Evolutionary conservation across 2,888 invertebrate genomes (phyloP).

Genomic region (Laspeyria flexula): DNA sequence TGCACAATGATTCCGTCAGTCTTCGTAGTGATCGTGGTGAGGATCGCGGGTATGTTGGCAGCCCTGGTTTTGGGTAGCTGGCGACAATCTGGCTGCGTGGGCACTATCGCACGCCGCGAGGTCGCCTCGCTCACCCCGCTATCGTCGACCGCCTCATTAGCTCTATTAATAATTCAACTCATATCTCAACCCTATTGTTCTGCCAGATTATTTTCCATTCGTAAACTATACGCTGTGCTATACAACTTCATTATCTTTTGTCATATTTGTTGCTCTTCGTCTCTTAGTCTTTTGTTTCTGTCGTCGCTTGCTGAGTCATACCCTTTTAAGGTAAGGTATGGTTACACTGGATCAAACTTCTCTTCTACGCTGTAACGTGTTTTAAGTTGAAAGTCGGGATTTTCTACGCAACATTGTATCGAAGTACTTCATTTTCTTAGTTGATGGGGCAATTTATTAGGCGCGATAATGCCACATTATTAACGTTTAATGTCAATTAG

Average conservation of each 20-base stretch:
- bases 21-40: not conserved
- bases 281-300: not conserved
- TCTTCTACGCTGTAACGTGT: not conserved
- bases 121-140: conserved; percentile 80
- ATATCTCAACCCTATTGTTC: conserved; percentile 77
- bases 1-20: not conserved
- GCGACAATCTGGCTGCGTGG: conserved; percentile 86
- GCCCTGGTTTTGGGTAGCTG: conserved; percentile 64
- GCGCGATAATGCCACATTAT: not conserved
- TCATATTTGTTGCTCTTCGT: conserved; percentile 36
- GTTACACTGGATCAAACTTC: not conserved
- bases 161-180: conserved; percentile 83
- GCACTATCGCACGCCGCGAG: conserved; percentile 79
- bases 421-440: not conserved
- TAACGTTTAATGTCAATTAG: not conserved
- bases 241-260: conserved; percentile 44
- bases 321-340: not conserved
- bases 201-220: conserved; percentile 73
- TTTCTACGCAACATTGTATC: not conserved
- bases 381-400: not conserved
- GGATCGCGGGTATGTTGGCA: conserved; percentile 17
- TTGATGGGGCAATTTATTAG: too few relatives aligned
- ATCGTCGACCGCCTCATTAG: conserved; percentile 75
- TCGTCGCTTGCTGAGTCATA: not conserved
- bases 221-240: conserved; percentile 42